A percentile compares a stretch with the other conserved stretches of the same genome.
These are phyloP conservation scores for Girardinus metallicus DNA, from an alignment of 2,797 vertebrate genomes.

Conservation along the genomic window DNA sequence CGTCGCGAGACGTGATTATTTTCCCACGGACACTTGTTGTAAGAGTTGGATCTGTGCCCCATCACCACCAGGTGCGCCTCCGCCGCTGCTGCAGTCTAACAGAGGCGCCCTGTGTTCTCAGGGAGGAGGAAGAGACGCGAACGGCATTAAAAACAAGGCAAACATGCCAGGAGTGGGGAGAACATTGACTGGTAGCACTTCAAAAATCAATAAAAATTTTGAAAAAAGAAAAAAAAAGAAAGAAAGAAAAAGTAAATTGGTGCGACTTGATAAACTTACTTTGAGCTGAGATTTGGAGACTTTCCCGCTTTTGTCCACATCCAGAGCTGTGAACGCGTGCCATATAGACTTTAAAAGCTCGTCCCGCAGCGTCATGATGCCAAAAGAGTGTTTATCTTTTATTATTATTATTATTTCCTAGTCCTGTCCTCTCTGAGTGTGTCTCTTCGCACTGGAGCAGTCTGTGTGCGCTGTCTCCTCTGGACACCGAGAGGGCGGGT, in stretches of 20 bases:
- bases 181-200: accelerated
- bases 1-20: background rate
- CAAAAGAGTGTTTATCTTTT: background rate
- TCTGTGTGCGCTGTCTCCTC: background rate
- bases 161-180: background rate
- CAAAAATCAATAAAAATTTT: background rate
- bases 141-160: background rate
- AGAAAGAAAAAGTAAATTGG: background rate
- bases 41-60: background rate
- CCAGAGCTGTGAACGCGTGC: slow-evolving; percentile 95
- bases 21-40: background rate
- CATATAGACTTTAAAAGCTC: slow-evolving; percentile 94
- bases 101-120: background rate
- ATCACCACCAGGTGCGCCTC: slow-evolving; percentile 39
- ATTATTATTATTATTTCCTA: background rate
- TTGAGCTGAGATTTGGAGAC: slow-evolving; percentile 98
- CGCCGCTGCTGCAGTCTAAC: slow-evolving; percentile 2
- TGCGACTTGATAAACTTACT: slow-evolving; percentile 58
- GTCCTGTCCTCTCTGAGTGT: background rate
- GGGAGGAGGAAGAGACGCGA: slow-evolving; percentile 1
- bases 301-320: slow-evolving; percentile 94
- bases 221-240: background rate
- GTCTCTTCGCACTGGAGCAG: slow-evolving; percentile 2
- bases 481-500: slow-evolving; percentile 21
- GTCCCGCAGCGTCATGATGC: slow-evolving; percentile 83